These are phyloP conservation scores for Chelmon rostratus DNA, from an alignment of 2,797 vertebrate species.

Conservation along the genomic window DNA sequence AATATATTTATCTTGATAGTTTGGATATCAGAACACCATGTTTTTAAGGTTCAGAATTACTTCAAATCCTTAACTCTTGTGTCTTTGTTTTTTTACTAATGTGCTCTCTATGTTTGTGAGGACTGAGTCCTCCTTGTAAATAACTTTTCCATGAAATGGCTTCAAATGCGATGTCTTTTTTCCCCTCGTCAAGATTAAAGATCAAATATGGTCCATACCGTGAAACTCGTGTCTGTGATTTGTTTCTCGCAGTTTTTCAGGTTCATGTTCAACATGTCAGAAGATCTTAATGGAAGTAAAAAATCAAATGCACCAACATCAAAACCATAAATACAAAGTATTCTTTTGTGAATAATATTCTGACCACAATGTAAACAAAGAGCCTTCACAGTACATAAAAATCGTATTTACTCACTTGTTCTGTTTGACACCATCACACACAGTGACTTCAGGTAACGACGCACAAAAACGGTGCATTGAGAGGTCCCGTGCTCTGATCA, in stretches of 20 bases:
- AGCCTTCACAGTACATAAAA: conserved; percentile 37
- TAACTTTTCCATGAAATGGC: conserved; percentile 85
- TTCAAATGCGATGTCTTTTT: conserved; percentile 75
- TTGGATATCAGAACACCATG: conserved; percentile 80
- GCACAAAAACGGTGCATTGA: conserved; percentile 4
- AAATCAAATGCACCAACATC: neutral
- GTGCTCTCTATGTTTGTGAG: conserved; percentile 73
- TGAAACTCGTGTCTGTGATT: conserved; percentile 10
- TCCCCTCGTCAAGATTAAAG: conserved; percentile 77
- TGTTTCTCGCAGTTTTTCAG: neutral
- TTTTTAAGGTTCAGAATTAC: conserved; percentile 82
- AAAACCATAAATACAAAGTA: neutral
- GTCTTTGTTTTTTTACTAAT: conserved; percentile 82
- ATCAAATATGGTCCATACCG: conserved; percentile 51
- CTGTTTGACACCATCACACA: conserved; percentile 15
- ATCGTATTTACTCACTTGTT: conserved; percentile 53
- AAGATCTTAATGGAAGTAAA: no score
- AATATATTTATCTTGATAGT: conserved; percentile 85
- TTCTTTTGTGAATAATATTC: neutral
- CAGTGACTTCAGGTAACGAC: conserved; percentile 4
- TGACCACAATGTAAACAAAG: conserved; percentile 6
- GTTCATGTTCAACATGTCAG: no score
- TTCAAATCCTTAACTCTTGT: conserved; percentile 75
- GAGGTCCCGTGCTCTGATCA: neutral
- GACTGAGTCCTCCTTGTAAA: conserved; percentile 79